Evolutionary conservation across 2,888 invertebrate species (phyloP).

Genomic region (Drosophila mayaguana): DNA sequence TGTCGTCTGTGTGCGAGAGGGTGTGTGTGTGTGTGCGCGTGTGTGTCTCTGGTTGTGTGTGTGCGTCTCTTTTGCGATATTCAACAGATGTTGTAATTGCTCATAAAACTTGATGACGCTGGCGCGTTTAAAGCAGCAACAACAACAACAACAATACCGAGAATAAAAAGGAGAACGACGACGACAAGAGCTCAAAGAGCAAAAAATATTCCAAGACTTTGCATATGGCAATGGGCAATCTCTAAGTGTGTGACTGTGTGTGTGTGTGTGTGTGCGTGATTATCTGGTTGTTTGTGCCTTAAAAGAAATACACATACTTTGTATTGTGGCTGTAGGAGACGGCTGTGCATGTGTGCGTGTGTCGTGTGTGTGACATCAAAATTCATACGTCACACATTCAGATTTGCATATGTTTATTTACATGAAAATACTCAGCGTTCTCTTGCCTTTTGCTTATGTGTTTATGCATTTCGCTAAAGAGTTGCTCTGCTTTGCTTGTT

Average conservation of each 20-base stretch:
- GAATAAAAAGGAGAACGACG: slow-evolving; percentile 9
- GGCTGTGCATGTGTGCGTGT: slow-evolving; percentile 2
- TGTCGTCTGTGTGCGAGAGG: slow-evolving; percentile 27
- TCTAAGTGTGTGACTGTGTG: slow-evolving; percentile 12
- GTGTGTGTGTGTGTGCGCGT: slow-evolving; percentile 15
- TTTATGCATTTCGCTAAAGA: slow-evolving; percentile 23
- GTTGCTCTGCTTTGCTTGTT: slow-evolving; percentile 19
- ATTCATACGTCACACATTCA: slow-evolving; percentile 73
- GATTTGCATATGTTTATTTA: slow-evolving; percentile 73
- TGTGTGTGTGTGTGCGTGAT: slow-evolving; percentile 17
- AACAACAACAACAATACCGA: slow-evolving; percentile 32
- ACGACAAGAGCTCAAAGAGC: slow-evolving; percentile 50
- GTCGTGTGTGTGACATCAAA: slow-evolving; percentile 61
- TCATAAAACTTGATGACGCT: slow-evolving; percentile 82
- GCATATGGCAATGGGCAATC: slow-evolving; percentile 68
- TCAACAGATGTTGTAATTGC: slow-evolving; percentile 83
- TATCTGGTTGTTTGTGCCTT: slow-evolving; percentile 30
- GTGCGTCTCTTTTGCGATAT: slow-evolving; percentile 66
- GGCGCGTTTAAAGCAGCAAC: slow-evolving; percentile 58
- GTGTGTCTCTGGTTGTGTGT: slow-evolving; percentile 15
- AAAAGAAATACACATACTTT: slow-evolving; percentile 43
- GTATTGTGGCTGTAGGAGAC: slow-evolving; percentile 59
- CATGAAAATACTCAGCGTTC: slow-evolving; percentile 40
- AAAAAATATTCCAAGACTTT: slow-evolving; percentile 61
- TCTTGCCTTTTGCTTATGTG: slow-evolving; percentile 13